Percentiles rank a stretch among this genome's conserved stretches.
Conservation (phyloP, 2,113 vertebrate genomes). For the Semnornis frantzii region DNA sequence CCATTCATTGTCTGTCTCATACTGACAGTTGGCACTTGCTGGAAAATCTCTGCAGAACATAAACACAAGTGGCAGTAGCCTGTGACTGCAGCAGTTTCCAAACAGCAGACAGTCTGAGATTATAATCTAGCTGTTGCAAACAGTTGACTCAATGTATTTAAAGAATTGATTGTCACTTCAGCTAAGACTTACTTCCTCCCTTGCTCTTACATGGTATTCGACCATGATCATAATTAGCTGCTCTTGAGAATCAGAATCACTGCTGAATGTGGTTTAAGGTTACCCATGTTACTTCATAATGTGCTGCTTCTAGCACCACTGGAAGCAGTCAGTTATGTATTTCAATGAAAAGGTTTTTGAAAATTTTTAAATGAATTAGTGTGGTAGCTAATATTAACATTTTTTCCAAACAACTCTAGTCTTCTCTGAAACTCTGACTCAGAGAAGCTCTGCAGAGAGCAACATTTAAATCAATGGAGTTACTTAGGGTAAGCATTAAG, state of each 20-base stretch:
- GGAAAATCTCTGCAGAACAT: background rate
- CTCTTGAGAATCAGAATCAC: background rate
- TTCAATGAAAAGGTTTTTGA: background rate
- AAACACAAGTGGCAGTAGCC: background rate
- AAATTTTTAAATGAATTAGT: background rate
- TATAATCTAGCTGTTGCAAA: background rate
- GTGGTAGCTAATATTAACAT: background rate
- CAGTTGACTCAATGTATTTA: background rate
- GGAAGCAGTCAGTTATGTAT: background rate
- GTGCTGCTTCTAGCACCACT: background rate
- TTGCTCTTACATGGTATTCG: background rate
- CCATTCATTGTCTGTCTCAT: background rate
- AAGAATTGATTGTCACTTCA: background rate
- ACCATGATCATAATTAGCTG: rapidly evolving
- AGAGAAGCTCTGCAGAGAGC: background rate
- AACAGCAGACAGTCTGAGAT: background rate
- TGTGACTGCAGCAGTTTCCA: background rate
- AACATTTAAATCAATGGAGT: background rate
- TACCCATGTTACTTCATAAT: background rate
- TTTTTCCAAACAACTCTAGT: background rate
- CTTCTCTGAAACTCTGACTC: background rate
- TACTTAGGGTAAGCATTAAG: background rate
- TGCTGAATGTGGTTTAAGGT: background rate
- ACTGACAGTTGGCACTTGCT: background rate
- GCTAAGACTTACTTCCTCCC: background rate